Base-by-base conservation (phyloP, 2,113 vertebrate genomes). In the Tragulus kanchil region DNA sequence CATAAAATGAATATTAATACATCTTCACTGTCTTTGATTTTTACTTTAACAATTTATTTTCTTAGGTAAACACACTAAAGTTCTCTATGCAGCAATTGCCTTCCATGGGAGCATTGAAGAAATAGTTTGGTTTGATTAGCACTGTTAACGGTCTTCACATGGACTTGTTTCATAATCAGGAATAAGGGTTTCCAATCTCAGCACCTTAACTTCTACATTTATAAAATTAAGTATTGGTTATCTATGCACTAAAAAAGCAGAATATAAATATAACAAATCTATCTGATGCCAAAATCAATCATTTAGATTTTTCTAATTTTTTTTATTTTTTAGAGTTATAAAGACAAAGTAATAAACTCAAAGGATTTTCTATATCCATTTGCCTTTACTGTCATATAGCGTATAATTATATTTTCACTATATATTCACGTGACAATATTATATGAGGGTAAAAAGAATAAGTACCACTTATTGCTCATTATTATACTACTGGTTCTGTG, bases 21-120 rank as follows among this genome's bases (percentile, higher is more conserved):
- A 31, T 28, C 15, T 36, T 54, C 5, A 36, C 36, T 36, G 36
- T 15, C 25, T 86, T 78, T 93, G 26, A 50, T 25, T 61, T 71
- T 90, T 73, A 61, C 82, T 97, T 88, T 77, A 25, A 62, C 5
- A 8, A 85, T 69, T 88, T 54, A 82, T 65, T 97, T 90, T 93
- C 42, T 65, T 64, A 71, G 8, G 15, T 56, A 59, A 84, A 48
- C 8, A 13, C 9, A 79, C 93, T 67, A 50, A 83, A 61, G 1
- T 36, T 62, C 42, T 10, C 58, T 75, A 31, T 67, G 23, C 65
- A 56, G 73, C 69, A 21, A 88, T 48, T 75, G 64, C 48, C 88
- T 97, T 93, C 28, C 31, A 21, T 12, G 23, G 52, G 14, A 15
- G 8, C 25, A 36, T 36, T 12, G 64, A 59, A 61, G 61, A 26